Evolutionary conservation across 2,888 invertebrate species (phyloP).

Genomic region (Scrobipalpa costella): DNA sequence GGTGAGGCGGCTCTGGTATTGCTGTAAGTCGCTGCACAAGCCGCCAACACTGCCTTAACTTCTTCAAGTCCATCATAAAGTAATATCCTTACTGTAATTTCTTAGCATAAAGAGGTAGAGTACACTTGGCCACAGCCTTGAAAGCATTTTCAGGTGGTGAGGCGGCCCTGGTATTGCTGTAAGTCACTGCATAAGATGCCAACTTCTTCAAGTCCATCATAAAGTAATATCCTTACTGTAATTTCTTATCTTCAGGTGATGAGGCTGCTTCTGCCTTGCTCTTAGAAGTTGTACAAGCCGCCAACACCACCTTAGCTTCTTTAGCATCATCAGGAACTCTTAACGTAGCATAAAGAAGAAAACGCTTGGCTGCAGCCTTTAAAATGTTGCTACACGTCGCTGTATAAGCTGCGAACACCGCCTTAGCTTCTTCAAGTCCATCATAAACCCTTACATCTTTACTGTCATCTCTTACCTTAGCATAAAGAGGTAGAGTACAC

Average conservation of each 20-base stretch:
- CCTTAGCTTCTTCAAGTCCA: background rate
- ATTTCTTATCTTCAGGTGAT: background rate
- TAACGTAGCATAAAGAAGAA: no score
- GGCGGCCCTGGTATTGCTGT: constrained; percentile 75
- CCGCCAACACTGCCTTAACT: constrained; percentile 48
- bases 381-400: no score
- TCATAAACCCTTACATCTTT: background rate
- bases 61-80: constrained; percentile 35
- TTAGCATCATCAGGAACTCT: no score
- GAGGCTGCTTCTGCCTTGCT: background rate
- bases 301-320: no score
- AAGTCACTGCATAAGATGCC: constrained; percentile 66
- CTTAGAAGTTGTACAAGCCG: no score
- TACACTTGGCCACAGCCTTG: constrained; percentile 83
- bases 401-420: no score
- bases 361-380: no score
- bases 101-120: constrained; percentile 86
- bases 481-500: constrained; percentile 85
- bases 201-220: constrained; percentile 39
- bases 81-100: constrained; percentile 53
- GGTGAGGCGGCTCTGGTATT: constrained; percentile 46
- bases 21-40: background rate
- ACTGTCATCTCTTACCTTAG: constrained; percentile 75
- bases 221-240: no score
- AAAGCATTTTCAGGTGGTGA: constrained; percentile 83